Conservation (phyloP, 2,888 invertebrate genomes). For the Slavum lentiscoides region DNA sequence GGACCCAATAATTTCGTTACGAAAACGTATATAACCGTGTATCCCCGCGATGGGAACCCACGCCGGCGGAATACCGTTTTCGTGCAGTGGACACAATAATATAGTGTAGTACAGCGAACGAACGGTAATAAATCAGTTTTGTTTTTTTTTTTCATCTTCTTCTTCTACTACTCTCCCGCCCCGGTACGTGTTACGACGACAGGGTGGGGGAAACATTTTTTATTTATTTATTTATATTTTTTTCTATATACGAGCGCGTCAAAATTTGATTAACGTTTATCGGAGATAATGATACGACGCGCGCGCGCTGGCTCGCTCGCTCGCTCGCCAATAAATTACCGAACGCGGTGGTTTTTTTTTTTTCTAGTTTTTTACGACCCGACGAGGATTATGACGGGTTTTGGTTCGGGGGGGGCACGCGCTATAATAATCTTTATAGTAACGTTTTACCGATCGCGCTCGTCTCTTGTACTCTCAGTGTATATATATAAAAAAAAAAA, state of each 20-base stretch:
- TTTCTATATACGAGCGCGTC: conserved; percentile 8
- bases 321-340: conserved; percentile 44
- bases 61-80: conserved; percentile 19
- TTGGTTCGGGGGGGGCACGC: conserved; percentile 19
- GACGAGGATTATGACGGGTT: conserved; percentile 19
- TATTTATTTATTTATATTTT: no score
- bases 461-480: no score
- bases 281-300: conserved; percentile 45
- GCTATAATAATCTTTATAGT: neutral
- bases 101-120: neutral
- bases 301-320: conserved; percentile 4
- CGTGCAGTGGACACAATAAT: conserved; percentile 21
- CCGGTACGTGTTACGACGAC: neutral
- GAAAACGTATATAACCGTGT: conserved; percentile 30
- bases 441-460: conserved; percentile 26
- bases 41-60: conserved; percentile 36
- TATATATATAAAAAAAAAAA: no score
- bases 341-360: neutral
- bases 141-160: conserved; percentile 9
- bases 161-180: neutral
- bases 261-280: conserved; percentile 53
- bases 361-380: conserved; percentile 29
- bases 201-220: conserved; percentile 38
- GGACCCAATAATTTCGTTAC: conserved; percentile 40
- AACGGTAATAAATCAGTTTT: conserved; percentile 43